Evolutionary conservation across 2,113 vertebrate genomes (phyloP).

Genomic region (Callithrix jacchus): DNA sequence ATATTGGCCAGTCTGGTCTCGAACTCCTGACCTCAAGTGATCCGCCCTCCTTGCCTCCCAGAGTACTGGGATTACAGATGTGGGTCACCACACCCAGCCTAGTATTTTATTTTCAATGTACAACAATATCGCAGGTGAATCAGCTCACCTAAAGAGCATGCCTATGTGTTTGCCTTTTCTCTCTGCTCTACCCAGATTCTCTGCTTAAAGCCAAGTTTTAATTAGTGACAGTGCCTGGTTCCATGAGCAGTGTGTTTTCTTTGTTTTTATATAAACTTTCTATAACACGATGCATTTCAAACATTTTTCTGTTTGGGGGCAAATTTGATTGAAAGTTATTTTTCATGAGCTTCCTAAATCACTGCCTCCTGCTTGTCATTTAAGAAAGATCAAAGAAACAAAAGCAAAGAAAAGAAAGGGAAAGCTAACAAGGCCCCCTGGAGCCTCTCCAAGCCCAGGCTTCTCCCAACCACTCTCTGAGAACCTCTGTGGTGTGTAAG

Average conservation of each 20-base stretch:
- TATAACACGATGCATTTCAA: background rate
- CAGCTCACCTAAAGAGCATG: accelerated
- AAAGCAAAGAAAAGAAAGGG: background rate
- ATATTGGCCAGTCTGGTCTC: no score
- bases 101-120: background rate
- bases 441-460: accelerated
- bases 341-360: background rate
- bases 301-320: background rate
- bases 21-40: no score
- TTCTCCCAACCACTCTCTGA: background rate
- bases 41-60: no score
- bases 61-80: no score
- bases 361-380: background rate
- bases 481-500: accelerated
- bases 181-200: background rate
- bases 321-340: background rate
- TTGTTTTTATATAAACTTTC: background rate
- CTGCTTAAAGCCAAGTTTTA: background rate
- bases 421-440: background rate
- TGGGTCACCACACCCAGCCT: no score
- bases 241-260: background rate
- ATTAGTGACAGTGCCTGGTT: no score
- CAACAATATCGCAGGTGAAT: background rate
- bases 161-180: accelerated
- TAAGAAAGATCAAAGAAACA: background rate